Evolutionary conservation across 2,888 invertebrate genomes (phyloP).

Genomic region (Hirudinaria manillensis): DNA sequence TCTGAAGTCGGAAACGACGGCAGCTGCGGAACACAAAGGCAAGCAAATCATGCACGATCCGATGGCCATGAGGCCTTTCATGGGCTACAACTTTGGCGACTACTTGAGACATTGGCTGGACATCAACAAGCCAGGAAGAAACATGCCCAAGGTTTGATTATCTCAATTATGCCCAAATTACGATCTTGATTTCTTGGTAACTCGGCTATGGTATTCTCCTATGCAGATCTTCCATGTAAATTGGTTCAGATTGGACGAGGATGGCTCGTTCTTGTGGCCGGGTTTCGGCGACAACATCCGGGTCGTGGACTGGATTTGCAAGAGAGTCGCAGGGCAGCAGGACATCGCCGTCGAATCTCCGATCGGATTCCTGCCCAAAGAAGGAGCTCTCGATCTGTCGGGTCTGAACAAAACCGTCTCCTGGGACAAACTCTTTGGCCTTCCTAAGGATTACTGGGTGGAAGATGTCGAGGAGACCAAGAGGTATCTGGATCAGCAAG

Average conservation of each 20-base stretch:
- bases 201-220: background rate
- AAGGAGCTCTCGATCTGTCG: slow-evolving; percentile 35
- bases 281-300: slow-evolving; percentile 46
- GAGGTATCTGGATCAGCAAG: slow-evolving; percentile 81
- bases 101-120: slow-evolving; percentile 44
- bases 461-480: slow-evolving; percentile 72
- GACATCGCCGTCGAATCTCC: slow-evolving; percentile 58
- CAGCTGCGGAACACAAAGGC: slow-evolving; percentile 45
- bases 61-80: slow-evolving; percentile 48
- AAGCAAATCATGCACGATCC: slow-evolving; percentile 48
- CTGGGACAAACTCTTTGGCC: slow-evolving; percentile 70
- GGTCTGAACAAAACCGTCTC: slow-evolving; percentile 31
- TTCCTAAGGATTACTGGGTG: slow-evolving; percentile 83
- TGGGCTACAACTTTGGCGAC: slow-evolving; percentile 48
- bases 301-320: slow-evolving; percentile 44
- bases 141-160: slow-evolving; percentile 40
- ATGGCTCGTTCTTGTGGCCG: slow-evolving; percentile 43
- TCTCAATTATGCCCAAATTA: background rate
- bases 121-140: slow-evolving; percentile 38
- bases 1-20: slow-evolving; percentile 47
- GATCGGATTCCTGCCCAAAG: slow-evolving; percentile 39
- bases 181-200: background rate
- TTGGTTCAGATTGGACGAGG: slow-evolving; percentile 44
- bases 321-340: slow-evolving; percentile 53
- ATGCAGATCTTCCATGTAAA: slow-evolving; percentile 44